Conservation (phyloP, 2,888 invertebrate species). For the Gymnocheta viridis region DNA sequence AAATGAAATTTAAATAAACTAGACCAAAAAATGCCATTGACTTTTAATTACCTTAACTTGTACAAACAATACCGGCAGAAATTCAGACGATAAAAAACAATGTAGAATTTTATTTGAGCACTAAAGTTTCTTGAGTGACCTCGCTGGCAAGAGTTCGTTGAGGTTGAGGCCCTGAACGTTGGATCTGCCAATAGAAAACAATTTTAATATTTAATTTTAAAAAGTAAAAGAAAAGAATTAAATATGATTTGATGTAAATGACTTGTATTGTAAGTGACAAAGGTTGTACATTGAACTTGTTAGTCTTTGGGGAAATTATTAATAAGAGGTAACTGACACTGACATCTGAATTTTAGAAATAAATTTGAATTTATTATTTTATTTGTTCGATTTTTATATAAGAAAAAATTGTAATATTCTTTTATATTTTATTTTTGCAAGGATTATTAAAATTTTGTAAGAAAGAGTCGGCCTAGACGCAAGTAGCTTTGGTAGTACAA, state of each 20-base stretch:
- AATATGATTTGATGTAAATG: neutral
- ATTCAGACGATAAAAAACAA: neutral
- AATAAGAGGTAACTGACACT: neutral
- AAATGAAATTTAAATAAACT: slow-evolving; percentile 28
- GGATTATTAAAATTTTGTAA: too few species aligned
- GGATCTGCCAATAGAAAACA: neutral
- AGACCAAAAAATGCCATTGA: neutral
- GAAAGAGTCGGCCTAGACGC: too few species aligned
- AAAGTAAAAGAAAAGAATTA: neutral
- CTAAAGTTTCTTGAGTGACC: neutral
- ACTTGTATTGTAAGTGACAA: neutral
- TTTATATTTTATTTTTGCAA: too few species aligned
- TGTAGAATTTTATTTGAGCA: neutral
- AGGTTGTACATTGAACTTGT: too few species aligned
- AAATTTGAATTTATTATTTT: too few species aligned
- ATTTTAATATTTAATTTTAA: neutral
- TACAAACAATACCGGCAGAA: neutral
- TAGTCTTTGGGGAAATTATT: neutral
- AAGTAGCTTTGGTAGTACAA: too few species aligned
- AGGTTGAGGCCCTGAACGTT: neutral
- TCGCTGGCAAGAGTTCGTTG: neutral
- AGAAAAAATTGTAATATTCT: too few species aligned
- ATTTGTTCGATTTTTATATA: too few species aligned
- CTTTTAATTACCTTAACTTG: neutral
- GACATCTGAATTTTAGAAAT: neutral